These are phyloP conservation scores for Alosa sapidissima DNA, from an alignment of 2,797 vertebrate species.

Conservation along the genomic window DNA sequence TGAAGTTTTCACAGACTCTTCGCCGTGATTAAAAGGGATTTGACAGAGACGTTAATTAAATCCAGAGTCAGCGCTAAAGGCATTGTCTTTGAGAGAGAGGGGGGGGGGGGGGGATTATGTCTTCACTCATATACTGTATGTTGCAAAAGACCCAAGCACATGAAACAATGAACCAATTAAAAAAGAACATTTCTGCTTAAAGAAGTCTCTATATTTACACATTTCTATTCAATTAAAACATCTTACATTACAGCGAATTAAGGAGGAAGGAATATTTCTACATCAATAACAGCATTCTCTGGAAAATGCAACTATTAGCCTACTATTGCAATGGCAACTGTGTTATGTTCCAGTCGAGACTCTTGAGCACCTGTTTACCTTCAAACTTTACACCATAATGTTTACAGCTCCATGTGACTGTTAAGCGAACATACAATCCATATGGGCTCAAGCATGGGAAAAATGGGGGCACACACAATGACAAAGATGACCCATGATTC, in stretches of 20 bases:
- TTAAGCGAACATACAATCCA: background rate
- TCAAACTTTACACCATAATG: too few species aligned
- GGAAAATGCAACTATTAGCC: background rate
- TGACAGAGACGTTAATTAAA: slow-evolving; percentile 67
- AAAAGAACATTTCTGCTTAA: background rate
- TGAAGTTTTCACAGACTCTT: slow-evolving; percentile 49
- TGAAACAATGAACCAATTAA: background rate
- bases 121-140: background rate
- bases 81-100: slow-evolving; percentile 19
- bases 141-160: background rate
- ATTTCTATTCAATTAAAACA: background rate
- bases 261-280: background rate
- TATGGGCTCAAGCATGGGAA: background rate
- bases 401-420: too few species aligned
- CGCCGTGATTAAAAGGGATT: slow-evolving; percentile 70
- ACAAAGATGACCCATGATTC: background rate
- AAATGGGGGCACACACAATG: background rate
- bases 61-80: slow-evolving; percentile 55
- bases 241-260: background rate
- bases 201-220: background rate
- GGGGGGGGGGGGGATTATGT: background rate
- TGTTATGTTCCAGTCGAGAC: too few species aligned
- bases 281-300: background rate
- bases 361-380: too few species aligned
- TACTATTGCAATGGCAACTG: background rate